Evolutionary conservation across 2,797 vertebrate species (phyloP).

Genomic region (Leucoraja ocellata): DNA sequence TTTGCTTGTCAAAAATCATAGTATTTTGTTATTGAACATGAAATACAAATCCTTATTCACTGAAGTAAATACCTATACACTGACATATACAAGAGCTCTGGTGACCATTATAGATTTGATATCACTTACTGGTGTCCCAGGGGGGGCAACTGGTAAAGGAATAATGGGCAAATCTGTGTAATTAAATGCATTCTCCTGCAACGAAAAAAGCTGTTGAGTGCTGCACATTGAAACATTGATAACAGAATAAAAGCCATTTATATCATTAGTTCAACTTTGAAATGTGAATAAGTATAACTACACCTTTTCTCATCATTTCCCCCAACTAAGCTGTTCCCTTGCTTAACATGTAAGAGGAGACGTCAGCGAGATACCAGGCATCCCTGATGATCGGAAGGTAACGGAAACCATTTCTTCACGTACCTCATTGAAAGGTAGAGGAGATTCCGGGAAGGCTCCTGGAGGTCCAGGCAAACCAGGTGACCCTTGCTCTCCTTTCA

Average conservation of each 20-base stretch:
- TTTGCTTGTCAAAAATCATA: not conserved
- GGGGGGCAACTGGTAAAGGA: not conserved
- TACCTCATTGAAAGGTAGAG: slow-evolving; percentile 59
- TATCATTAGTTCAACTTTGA: no score
- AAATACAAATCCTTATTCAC: not conserved
- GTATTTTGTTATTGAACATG: not conserved
- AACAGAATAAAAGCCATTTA: not conserved
- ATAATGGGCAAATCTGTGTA: slow-evolving; percentile 16
- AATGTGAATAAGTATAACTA: no score
- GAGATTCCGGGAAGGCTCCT: slow-evolving; percentile 32
- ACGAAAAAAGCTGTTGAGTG: not conserved
- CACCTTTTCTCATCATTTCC: no score
- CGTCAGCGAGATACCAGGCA: no score
- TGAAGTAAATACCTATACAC: not conserved
- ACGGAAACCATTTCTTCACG: slow-evolving; percentile 11
- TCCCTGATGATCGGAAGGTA: not conserved
- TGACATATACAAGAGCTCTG: no score
- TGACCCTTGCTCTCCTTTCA: slow-evolving; percentile 59
- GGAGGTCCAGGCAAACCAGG: slow-evolving; percentile 63
- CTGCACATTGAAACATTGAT: not conserved
- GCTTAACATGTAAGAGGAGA: not conserved
- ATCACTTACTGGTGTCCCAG: slow-evolving; percentile 1
- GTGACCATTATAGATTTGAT: no score
- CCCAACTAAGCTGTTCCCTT: no score
- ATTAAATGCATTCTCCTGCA: slow-evolving; percentile 15